phyloP scores from a whole-genome alignment of 2,113 vertebrate species.

The Platichthys stellatus region DNA sequence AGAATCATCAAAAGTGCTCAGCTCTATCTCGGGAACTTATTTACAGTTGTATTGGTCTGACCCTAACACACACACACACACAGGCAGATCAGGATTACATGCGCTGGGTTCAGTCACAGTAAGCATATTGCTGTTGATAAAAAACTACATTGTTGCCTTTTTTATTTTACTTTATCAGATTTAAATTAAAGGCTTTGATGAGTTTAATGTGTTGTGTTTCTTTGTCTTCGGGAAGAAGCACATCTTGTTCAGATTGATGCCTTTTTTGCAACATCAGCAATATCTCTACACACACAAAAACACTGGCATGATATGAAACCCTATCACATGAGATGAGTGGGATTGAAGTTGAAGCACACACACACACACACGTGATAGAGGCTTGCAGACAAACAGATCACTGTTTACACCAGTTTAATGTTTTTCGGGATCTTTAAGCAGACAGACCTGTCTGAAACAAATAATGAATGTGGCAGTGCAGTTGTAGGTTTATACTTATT shows the following conservation, averaged over 20 bases:
- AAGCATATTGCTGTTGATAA: slow-evolving; percentile 29
- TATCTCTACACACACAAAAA: no score
- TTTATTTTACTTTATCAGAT: neutral
- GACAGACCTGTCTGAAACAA: no score
- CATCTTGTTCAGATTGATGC: neutral
- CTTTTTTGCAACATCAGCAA: no score
- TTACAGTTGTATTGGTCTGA: neutral
- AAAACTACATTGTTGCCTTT: slow-evolving; percentile 22
- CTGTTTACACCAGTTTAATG: no score
- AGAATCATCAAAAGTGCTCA: neutral
- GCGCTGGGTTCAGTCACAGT: neutral
- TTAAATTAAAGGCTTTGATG: slow-evolving; percentile 28
- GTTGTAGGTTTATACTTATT: no score
- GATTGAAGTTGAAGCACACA: no score
- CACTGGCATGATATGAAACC: no score
- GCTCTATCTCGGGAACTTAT: neutral
- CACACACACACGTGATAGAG: no score
- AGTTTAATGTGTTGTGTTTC: slow-evolving; percentile 5
- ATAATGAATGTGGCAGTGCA: no score
- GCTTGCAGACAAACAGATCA: no score
- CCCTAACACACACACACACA: neutral
- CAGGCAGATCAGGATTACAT: neutral
- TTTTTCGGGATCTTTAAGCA: no score
- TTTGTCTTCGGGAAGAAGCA: neutral
- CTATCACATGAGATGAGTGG: no score